These are phyloP conservation scores for Psittacula echo DNA, from an alignment of 2,797 vertebrate species.

Conservation along the genomic window DNA sequence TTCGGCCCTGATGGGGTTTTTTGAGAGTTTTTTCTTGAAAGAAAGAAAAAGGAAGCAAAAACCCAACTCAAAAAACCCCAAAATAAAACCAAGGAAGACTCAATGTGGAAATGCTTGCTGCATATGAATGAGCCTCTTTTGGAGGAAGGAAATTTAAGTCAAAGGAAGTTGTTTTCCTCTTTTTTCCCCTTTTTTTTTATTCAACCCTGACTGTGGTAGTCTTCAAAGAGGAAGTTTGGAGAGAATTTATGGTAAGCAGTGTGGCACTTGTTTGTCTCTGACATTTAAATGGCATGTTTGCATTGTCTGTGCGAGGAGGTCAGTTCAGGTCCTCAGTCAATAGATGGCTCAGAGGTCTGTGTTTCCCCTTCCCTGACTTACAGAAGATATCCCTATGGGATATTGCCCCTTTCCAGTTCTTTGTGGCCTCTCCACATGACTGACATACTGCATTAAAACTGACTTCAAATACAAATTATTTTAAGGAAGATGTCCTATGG, in stretches of 20 bases:
- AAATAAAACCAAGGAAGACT: background rate
- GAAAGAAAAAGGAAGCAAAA: background rate
- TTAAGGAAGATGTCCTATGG: conserved; percentile 16
- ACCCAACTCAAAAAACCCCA: background rate
- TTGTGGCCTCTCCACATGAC: background rate
- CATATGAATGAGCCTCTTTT: background rate
- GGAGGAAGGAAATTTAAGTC: background rate
- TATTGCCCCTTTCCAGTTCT: background rate
- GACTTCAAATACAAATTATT: conserved; percentile 12
- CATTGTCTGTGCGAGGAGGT: background rate
- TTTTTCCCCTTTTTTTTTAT: no score
- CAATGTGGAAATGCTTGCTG: background rate
- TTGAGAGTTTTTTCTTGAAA: background rate
- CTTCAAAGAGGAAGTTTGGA: background rate
- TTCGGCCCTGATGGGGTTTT: background rate
- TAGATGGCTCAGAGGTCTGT: conserved; percentile 25
- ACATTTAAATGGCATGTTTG: background rate
- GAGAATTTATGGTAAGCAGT: background rate
- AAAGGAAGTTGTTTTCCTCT: background rate
- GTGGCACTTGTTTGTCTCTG: background rate
- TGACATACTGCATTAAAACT: background rate
- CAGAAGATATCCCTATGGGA: background rate
- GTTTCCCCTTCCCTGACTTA: background rate
- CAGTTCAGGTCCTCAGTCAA: background rate
- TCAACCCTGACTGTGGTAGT: background rate